Percentiles rank a stretch among this genome's conserved stretches.
These are phyloP conservation scores for Aelia acuminata DNA, from an alignment of 2,888 invertebrate genomes.

Conservation along the genomic window DNA sequence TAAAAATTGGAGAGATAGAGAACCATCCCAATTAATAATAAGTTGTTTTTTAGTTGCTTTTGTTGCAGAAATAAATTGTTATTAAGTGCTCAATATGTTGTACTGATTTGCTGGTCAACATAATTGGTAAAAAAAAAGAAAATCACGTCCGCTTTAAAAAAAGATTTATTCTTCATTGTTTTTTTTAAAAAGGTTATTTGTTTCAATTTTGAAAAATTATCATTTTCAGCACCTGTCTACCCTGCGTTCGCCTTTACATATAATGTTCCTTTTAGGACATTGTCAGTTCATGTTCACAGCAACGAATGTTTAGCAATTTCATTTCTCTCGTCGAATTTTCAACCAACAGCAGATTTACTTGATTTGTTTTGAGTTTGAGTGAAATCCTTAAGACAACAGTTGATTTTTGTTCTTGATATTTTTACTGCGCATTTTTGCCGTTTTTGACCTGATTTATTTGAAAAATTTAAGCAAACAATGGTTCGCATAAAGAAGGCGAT, in stretches of 20 bases:
- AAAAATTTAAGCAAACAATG: neutral
- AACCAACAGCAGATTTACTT: no score
- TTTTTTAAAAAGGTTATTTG: neutral
- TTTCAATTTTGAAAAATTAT: neutral
- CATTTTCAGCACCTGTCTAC: neutral
- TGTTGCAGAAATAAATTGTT: no score
- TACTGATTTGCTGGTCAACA: no score
- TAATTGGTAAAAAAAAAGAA: no score
- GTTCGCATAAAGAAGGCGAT: neutral
- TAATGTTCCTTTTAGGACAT: neutral
- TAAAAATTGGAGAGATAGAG: no score
- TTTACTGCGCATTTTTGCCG: neutral
- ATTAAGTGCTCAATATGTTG: no score
- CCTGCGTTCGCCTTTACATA: neutral
- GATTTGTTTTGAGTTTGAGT: no score
- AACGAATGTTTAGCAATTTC: neutral
- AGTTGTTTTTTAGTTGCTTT: no score
- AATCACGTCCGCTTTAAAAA: no score
- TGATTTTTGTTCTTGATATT: neutral
- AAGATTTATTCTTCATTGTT: neutral
- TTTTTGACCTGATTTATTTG: neutral
- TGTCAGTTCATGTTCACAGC: neutral
- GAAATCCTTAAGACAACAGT: no score
- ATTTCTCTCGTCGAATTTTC: neutral
- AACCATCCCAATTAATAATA: no score